Conservation (phyloP, 2,888 invertebrate species). For the Tipula unca region DNA sequence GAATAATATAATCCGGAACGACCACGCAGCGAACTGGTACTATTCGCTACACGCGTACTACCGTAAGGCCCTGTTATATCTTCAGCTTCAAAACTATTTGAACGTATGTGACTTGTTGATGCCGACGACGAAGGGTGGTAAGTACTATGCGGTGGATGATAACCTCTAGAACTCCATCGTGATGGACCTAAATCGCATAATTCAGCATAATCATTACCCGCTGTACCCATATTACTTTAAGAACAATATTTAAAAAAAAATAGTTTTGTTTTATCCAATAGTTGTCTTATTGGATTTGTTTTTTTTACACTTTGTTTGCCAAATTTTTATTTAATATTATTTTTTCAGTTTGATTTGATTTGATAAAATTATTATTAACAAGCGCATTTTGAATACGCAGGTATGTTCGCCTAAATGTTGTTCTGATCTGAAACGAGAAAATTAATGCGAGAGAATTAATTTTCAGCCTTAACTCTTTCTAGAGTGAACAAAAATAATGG, state of each 20-base stretch:
- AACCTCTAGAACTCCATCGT: slow-evolving; percentile 42
- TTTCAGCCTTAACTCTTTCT: background rate
- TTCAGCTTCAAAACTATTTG: slow-evolving; percentile 43
- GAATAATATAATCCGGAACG: slow-evolving; percentile 73
- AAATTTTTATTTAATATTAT: background rate
- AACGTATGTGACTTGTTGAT: slow-evolving; percentile 32
- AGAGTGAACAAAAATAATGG: background rate
- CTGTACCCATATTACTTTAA: slow-evolving; percentile 36
- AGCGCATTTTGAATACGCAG: background rate
- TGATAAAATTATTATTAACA: background rate
- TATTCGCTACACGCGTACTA: slow-evolving; percentile 36
- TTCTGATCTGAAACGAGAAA: background rate
- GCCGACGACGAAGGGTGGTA: slow-evolving; percentile 30
- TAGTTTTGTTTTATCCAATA: background rate
- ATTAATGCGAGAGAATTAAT: background rate
- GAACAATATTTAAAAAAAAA: background rate
- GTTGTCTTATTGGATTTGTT: background rate
- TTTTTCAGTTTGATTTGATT: slow-evolving; percentile 8
- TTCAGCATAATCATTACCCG: slow-evolving; percentile 44
- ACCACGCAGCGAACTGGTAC: slow-evolving; percentile 45
- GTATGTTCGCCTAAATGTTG: background rate
- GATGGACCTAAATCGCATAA: slow-evolving; percentile 44
- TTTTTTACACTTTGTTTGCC: background rate
- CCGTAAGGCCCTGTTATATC: slow-evolving; percentile 37
- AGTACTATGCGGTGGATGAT: slow-evolving; percentile 35